A percentile compares a stretch with the other conserved stretches of the same genome.
Evolutionary conservation across 2,113 vertebrate species (phyloP).

Genomic region (Alligator mississippiensis): DNA sequence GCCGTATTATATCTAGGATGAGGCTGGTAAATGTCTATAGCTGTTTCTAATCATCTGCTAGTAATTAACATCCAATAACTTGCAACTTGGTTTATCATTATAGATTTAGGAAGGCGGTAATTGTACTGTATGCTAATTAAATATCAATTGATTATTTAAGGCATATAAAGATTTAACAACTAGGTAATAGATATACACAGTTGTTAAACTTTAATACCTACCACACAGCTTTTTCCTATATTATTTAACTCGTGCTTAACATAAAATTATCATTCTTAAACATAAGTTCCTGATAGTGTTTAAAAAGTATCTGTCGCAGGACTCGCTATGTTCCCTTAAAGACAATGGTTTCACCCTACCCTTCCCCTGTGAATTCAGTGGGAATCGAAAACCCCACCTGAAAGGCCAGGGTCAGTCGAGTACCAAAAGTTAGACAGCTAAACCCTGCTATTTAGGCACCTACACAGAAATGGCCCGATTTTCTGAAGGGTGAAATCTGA

Average conservation of each 20-base stretch:
- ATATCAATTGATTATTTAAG: slow-evolving; percentile 78
- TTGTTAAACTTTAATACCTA: slow-evolving; percentile 67
- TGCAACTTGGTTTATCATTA: slow-evolving; percentile 75
- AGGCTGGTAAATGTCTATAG: slow-evolving; percentile 57
- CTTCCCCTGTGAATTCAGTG: neutral
- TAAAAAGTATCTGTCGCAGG: neutral
- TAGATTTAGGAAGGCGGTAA: slow-evolving; percentile 77
- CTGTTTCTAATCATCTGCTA: slow-evolving; percentile 68
- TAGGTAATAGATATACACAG: slow-evolving; percentile 60
- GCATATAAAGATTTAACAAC: slow-evolving; percentile 64
- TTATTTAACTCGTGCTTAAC: neutral
- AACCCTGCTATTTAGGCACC: neutral
- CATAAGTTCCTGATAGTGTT: neutral
- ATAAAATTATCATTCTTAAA: neutral
- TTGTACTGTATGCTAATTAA: slow-evolving; percentile 78
- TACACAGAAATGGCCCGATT: neutral
- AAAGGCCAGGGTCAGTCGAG: neutral
- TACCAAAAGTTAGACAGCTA: rapidly evolving
- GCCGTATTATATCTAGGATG: slow-evolving; percentile 59
- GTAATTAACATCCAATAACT: slow-evolving; percentile 74
- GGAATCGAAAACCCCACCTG: neutral
- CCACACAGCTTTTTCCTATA: neutral
- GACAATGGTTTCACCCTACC: neutral
- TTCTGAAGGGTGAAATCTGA: neutral
- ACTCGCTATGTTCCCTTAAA: neutral